A percentile compares a stretch with the other conserved stretches of the same genome.
These are phyloP conservation scores for Hybognathus amarus DNA, from an alignment of 2,797 vertebrate genomes.

Conservation along the genomic window DNA sequence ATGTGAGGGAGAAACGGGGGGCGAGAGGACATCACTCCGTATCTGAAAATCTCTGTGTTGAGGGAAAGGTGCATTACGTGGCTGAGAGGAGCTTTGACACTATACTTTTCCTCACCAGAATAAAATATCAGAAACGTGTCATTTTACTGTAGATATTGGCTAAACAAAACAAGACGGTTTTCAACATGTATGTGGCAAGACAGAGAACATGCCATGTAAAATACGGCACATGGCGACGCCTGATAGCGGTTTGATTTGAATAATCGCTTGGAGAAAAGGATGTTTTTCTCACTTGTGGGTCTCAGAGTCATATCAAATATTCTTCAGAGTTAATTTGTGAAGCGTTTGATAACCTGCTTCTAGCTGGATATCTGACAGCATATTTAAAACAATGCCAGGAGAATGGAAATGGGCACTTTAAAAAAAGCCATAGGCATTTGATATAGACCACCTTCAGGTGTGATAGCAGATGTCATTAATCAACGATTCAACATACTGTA, in stretches of 20 bases:
- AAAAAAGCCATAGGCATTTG: slow-evolving; percentile 17
- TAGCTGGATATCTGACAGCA: slow-evolving; percentile 4
- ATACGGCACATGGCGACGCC: not conserved
- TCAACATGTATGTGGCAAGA: not conserved
- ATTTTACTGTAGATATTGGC: not conserved
- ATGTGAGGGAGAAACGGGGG: slow-evolving; percentile 30
- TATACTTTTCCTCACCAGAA: slow-evolving; percentile 20
- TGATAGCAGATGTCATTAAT: slow-evolving; percentile 35
- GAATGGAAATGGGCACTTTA: slow-evolving; percentile 9
- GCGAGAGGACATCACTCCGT: slow-evolving; percentile 38
- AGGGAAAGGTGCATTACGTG: slow-evolving; percentile 33
- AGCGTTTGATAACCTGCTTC: slow-evolving; percentile 21
- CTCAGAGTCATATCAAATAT: slow-evolving; percentile 31
- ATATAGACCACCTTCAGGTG: slow-evolving; percentile 38
- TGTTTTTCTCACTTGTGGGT: not conserved
- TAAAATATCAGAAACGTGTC: slow-evolving; percentile 8
- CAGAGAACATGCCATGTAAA: not conserved
- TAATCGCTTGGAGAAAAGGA: not conserved
- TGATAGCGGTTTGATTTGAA: not conserved
- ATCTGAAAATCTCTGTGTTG: slow-evolving; percentile 35
- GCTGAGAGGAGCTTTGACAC: slow-evolving; percentile 13
- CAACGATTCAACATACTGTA: slow-evolving; percentile 30
- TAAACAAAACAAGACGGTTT: slow-evolving; percentile 9
- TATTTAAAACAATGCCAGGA: slow-evolving; percentile 20
- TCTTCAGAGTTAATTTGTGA: not conserved